Percentiles rank a stretch among this genome's conserved stretches.
phyloP scores from a whole-genome alignment of 2,113 vertebrate genomes.

The Deroptyus accipitrinus region DNA sequence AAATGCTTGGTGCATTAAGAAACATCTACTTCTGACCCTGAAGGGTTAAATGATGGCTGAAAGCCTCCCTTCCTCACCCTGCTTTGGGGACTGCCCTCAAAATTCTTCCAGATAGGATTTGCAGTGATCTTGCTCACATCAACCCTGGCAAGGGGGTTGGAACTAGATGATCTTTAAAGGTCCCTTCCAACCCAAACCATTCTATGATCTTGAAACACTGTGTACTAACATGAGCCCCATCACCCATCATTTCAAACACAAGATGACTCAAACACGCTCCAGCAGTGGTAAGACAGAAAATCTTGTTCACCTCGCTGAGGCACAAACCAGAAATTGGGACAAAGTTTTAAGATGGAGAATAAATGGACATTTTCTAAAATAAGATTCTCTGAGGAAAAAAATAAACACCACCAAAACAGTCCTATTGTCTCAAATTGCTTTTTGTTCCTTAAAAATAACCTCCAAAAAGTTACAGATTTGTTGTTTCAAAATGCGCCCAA shows the following conservation, averaged over 20 bases:
- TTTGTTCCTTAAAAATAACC: not conserved
- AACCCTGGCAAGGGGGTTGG: not conserved
- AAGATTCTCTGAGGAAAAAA: not conserved
- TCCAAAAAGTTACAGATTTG: not conserved
- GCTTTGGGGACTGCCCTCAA: not conserved
- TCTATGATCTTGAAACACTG: not conserved
- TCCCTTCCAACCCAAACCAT: not conserved
- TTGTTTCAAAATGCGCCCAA: not conserved
- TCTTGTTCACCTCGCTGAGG: not conserved
- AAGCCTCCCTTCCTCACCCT: not conserved
- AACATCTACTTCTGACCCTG: not conserved
- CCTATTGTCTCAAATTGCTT: not conserved
- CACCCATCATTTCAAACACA: fast-evolving
- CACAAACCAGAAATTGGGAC: not conserved
- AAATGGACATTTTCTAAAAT: not conserved
- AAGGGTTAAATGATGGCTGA: not conserved
- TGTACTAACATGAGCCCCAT: too few relatives aligned
- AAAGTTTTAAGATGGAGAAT: not conserved
- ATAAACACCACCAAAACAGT: not conserved
- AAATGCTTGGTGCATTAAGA: not conserved
- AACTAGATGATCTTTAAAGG: not conserved
- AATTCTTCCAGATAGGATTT: not conserved
- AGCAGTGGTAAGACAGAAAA: not conserved
- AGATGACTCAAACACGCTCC: not conserved
- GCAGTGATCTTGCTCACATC: not conserved